These are phyloP conservation scores for Lipophrys pholis DNA, from an alignment of 2,113 vertebrate genomes.

Conservation along the genomic window DNA sequence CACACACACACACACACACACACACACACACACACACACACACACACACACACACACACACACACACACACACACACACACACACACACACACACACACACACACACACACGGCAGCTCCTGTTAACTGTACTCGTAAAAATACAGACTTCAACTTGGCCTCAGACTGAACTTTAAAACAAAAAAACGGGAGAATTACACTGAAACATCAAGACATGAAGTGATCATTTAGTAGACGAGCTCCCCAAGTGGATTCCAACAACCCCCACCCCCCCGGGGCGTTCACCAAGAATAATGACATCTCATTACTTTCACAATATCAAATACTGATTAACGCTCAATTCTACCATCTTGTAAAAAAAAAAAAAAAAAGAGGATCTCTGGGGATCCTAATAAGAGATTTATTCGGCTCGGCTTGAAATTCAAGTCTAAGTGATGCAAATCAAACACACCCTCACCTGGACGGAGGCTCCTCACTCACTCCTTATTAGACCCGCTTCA, in stretches of 20 bases:
- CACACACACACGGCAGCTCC: slow-evolving; percentile 23
- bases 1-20: too few relatives aligned
- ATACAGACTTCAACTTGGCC: not conserved
- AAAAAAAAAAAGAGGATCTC: not conserved
- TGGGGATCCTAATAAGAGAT: slow-evolving; percentile 21
- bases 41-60: too few relatives aligned
- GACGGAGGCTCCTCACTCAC: slow-evolving; percentile 13
- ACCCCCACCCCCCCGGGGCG: not conserved
- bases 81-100: too few relatives aligned
- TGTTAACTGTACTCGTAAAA: not conserved
- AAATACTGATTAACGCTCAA: slow-evolving; percentile 20
- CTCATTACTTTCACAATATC: slow-evolving; percentile 30
- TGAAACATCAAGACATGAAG: slow-evolving; percentile 16
- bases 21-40: too few relatives aligned
- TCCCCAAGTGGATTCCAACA: slow-evolving; percentile 20
- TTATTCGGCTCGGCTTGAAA: slow-evolving; percentile 30
- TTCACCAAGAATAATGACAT: slow-evolving; percentile 13
- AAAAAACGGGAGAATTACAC: slow-evolving; percentile 21
- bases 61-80: too few relatives aligned
- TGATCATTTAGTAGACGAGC: slow-evolving; percentile 17
- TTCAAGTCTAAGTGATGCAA: slow-evolving; percentile 41
- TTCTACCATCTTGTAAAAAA: not conserved
- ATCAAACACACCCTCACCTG: slow-evolving; percentile 31
- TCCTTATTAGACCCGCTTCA: slow-evolving; percentile 43
- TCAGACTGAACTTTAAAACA: not conserved